phyloP scores from a whole-genome alignment of 2,797 vertebrate species.

The Lepidocolaptes lacrymiger region DNA sequence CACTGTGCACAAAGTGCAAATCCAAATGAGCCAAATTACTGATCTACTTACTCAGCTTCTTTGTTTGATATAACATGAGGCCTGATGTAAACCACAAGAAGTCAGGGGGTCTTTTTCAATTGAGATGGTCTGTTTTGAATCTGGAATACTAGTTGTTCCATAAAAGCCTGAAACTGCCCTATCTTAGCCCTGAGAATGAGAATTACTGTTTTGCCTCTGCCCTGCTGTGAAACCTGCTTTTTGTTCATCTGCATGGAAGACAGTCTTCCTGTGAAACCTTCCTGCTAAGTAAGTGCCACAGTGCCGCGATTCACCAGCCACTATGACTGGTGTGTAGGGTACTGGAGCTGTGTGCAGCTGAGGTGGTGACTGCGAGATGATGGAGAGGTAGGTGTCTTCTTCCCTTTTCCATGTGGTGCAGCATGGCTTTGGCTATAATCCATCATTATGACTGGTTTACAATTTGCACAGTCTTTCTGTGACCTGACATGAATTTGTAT shows the following conservation, averaged over 20 bases:
- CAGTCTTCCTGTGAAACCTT: not conserved
- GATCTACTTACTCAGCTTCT: not conserved
- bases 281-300: not conserved
- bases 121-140: not conserved
- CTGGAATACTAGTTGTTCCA: not conserved
- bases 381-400: not conserved
- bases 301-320: not conserved
- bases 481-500: rapidly evolving
- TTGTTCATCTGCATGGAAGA: not conserved
- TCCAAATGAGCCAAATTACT: not conserved
- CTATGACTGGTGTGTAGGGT: not conserved
- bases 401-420: not conserved
- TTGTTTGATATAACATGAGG: not conserved
- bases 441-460: not conserved
- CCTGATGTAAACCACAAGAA: not conserved
- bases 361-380: not conserved
- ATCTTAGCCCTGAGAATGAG: not conserved
- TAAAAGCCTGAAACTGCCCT: not conserved
- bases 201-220: not conserved
- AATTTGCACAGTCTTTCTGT: not conserved
- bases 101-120: not conserved
- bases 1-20: not conserved
- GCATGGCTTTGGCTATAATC: not conserved
- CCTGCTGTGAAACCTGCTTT: not conserved
- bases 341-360: not conserved